phyloP scores from a whole-genome alignment of 1,140 invertebrate species.

The Samia ricini region DNA sequence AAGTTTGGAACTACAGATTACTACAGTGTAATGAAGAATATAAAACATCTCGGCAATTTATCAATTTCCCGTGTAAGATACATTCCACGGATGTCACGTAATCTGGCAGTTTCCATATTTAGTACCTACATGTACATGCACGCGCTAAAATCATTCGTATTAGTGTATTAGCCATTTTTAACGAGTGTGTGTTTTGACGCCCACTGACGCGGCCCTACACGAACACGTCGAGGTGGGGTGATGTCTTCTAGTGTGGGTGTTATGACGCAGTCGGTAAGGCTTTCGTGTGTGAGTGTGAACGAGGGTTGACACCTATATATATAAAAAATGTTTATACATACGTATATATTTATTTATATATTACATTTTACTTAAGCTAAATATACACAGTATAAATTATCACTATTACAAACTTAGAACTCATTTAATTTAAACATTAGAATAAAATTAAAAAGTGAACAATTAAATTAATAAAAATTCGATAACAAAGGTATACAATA shows the following conservation, averaged over 20 bases:
- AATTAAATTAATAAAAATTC: too few species aligned
- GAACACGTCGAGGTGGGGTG: conserved; percentile 10
- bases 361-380: too few species aligned
- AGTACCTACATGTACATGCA: conserved; percentile 24
- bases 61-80: conserved; percentile 17
- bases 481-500: too few species aligned
- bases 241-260: too few species aligned
- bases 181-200: conserved; percentile 31
- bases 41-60: not conserved
- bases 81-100: conserved; percentile 31
- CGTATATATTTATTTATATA: too few species aligned
- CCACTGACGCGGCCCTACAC: conserved; percentile 27
- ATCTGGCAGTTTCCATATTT: conserved; percentile 37
- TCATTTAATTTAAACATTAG: too few species aligned
- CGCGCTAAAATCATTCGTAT: conserved; percentile 11
- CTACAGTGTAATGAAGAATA: not conserved
- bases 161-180: conserved; percentile 35
- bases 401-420: too few species aligned
- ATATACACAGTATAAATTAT: too few species aligned
- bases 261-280: not conserved
- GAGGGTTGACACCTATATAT: too few species aligned
- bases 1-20: not conserved
- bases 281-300: conserved; percentile 24
- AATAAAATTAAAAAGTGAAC: too few species aligned
- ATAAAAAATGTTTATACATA: too few species aligned